Conservation (phyloP, 2,113 vertebrate species). For the Garra rufa region DNA sequence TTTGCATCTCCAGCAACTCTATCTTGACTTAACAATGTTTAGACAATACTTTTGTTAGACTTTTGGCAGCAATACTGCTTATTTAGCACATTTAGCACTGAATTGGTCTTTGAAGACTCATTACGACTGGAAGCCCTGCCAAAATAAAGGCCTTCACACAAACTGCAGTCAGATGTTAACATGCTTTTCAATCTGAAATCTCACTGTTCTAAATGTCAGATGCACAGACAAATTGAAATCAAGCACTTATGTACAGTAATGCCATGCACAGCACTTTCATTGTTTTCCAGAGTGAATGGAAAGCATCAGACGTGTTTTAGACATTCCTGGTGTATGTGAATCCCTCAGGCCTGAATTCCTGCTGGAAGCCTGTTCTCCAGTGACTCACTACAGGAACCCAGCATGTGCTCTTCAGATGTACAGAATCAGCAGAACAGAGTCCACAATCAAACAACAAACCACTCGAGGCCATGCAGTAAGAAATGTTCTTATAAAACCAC, state of each 20-base stretch:
- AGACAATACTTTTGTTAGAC: too few species aligned
- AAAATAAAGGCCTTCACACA: background rate
- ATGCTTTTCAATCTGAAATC: background rate
- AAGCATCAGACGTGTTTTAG: background rate
- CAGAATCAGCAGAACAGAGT: too few species aligned
- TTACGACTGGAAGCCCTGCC: background rate
- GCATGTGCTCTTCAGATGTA: background rate
- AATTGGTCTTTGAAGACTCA: background rate
- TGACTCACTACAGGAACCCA: background rate
- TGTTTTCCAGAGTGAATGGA: background rate
- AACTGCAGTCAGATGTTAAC: background rate
- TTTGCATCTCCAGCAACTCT: too few species aligned
- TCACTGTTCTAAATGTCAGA: too few species aligned
- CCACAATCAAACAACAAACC: background rate
- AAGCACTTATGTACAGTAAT: background rate
- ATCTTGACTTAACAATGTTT: too few species aligned
- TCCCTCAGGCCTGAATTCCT: slow-evolving; percentile 49
- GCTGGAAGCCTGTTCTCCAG: background rate
- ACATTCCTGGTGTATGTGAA: background rate
- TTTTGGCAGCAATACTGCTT: too few species aligned
- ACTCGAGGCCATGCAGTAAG: too few species aligned
- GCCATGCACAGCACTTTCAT: background rate
- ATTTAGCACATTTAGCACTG: background rate
- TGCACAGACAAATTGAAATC: background rate
- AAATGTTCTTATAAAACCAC: too few species aligned